A percentile compares a stretch with the other conserved stretches of the same genome.
phyloP scores from a whole-genome alignment of 2,888 invertebrate species.

The Ophion costatus region DNA sequence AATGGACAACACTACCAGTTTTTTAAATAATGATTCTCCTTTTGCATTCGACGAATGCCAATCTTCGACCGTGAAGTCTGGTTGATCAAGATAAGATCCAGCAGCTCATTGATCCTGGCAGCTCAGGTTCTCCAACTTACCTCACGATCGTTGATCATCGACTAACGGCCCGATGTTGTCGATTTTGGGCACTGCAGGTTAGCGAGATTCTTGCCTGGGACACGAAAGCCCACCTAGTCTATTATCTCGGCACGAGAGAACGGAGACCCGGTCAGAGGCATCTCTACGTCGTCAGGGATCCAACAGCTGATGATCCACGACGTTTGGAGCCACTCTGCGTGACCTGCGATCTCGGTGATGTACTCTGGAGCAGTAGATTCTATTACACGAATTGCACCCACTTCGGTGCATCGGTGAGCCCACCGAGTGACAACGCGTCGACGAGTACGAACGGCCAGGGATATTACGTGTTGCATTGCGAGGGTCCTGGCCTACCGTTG shows the following conservation, averaged over 20 bases:
- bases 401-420: constrained; percentile 90
- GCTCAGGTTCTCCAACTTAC: background rate
- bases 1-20: no score
- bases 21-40: no score
- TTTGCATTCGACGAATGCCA: no score
- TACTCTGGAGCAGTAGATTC: constrained; percentile 89
- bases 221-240: constrained; percentile 92
- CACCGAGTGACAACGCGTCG: constrained; percentile 70
- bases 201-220: constrained; percentile 93
- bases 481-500: constrained; percentile 95
- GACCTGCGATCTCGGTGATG: constrained; percentile 91
- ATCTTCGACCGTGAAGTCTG: no score
- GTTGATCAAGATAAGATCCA: no score
- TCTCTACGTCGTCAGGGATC: constrained; percentile 93
- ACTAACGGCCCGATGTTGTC: background rate
- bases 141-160: background rate
- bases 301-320: constrained; percentile 88
- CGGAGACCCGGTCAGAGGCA: constrained; percentile 94
- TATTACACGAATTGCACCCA: constrained; percentile 95
- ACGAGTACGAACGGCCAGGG: constrained; percentile 71
- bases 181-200: constrained; percentile 71
- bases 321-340: constrained; percentile 92
- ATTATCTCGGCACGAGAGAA: constrained; percentile 90
- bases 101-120: no score
- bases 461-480: constrained; percentile 93